Evolutionary conservation across 2,888 invertebrate genomes (phyloP).

Genomic region (Sturmia bella): DNA sequence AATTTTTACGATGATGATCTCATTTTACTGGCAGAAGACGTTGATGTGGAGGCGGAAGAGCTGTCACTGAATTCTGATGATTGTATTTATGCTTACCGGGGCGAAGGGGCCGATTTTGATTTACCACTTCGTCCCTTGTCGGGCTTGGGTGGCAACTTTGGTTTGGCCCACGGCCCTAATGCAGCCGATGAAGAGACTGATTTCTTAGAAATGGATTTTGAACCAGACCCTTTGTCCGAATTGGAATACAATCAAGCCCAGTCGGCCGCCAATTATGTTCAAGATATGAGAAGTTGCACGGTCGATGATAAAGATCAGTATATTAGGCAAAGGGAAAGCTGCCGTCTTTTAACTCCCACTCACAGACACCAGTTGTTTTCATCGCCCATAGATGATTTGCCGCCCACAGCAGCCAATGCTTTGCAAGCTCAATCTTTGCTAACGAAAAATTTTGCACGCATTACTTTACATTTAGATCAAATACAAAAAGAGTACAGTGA

Average conservation of each 20-base stretch:
- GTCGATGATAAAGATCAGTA: constrained; percentile 68
- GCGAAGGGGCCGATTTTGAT: constrained; percentile 79
- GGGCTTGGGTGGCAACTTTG: constrained; percentile 69
- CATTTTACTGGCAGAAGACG: constrained; percentile 75
- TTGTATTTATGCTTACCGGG: constrained; percentile 81
- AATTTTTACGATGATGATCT: constrained; percentile 80
- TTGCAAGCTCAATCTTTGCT: constrained; percentile 73
- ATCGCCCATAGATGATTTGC: constrained; percentile 77
- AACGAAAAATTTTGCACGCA: constrained; percentile 79
- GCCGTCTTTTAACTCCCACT: constrained; percentile 72
- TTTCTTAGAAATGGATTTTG: constrained; percentile 82
- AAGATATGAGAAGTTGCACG: constrained; percentile 49
- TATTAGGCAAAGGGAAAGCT: constrained; percentile 76
- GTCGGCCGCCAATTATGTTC: constrained; percentile 50
- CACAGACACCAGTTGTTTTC: constrained; percentile 77
- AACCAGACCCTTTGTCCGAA: constrained; percentile 81
- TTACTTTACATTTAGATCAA: constrained; percentile 79
- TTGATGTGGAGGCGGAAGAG: constrained; percentile 78
- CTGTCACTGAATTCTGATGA: constrained; percentile 81
- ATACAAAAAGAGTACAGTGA: constrained; percentile 73
- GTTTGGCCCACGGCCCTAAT: constrained; percentile 60
- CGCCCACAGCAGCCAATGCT: constrained; percentile 74
- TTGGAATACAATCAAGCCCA: constrained; percentile 76
- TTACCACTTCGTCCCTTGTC: constrained; percentile 74
- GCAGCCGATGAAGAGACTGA: constrained; percentile 80